Conservation (phyloP, 1,140 invertebrate species). For the Drosophila littoralis region DNA sequence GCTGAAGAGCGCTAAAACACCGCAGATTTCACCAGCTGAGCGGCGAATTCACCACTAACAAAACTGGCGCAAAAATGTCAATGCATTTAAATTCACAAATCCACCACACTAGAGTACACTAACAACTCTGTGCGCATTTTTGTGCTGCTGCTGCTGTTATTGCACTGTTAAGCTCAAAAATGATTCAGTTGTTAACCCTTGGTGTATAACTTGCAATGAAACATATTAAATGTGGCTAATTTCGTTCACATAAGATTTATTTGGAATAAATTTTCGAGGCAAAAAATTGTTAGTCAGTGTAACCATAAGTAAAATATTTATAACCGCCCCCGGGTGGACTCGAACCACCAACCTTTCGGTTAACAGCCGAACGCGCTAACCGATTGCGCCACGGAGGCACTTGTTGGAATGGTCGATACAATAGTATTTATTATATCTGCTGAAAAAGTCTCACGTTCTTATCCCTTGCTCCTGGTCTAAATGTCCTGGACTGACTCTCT, state of each 20-base stretch:
- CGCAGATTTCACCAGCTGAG: slow-evolving; percentile 21
- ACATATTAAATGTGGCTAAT: no score
- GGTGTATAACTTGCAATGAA: not conserved
- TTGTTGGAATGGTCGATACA: not conserved
- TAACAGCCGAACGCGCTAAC: slow-evolving; percentile 86
- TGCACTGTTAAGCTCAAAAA: slow-evolving; percentile 1
- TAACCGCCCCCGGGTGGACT: slow-evolving; percentile 84
- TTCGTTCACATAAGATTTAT: no score
- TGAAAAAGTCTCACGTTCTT: no score
- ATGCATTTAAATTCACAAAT: not conserved
- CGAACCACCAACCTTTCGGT: slow-evolving; percentile 87
- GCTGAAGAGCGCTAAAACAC: slow-evolving; percentile 15
- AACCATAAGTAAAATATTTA: no score
- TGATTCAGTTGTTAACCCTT: not conserved
- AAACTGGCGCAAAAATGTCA: slow-evolving; percentile 11
- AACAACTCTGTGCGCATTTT: not conserved
- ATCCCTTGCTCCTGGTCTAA: not conserved
- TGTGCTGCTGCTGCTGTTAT: not conserved
- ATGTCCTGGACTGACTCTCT: no score
- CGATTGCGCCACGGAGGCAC: slow-evolving; percentile 85
- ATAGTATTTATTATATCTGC: not conserved
- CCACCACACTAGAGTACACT: not conserved
- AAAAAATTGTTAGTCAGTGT: no score
- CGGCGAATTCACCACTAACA: slow-evolving; percentile 28
- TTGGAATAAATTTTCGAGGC: no score